Percentiles rank a stretch among this genome's conserved stretches.
phyloP scores from a whole-genome alignment of 2,888 invertebrate genomes.

The Priocnemis perturbator region DNA sequence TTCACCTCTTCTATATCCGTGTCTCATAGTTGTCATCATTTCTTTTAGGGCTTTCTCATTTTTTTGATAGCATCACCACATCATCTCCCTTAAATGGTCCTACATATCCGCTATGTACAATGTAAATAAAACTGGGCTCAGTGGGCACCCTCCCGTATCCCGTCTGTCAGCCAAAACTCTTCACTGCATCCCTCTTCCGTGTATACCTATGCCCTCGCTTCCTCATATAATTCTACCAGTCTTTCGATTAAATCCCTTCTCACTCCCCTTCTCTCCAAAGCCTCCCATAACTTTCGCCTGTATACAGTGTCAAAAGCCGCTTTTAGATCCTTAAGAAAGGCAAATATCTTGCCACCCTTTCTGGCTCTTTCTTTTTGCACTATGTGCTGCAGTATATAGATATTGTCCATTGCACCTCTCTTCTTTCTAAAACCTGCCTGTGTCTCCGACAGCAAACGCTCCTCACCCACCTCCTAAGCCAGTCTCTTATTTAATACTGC shows the following conservation, averaged over 20 bases:
- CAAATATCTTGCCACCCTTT: slow-evolving; percentile 17
- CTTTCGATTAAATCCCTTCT: slow-evolving; percentile 14
- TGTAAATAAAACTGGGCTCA: slow-evolving; percentile 42
- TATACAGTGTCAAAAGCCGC: slow-evolving; percentile 45
- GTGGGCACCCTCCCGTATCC: slow-evolving; percentile 39
- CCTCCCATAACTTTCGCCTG: slow-evolving; percentile 34
- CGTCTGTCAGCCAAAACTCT: slow-evolving; percentile 32
- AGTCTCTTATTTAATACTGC: slow-evolving; percentile 36
- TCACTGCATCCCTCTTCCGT: slow-evolving; percentile 11
- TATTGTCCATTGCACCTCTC: slow-evolving; percentile 37
- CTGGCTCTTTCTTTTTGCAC: not conserved
- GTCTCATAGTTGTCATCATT: not conserved
- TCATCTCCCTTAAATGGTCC: too few species aligned
- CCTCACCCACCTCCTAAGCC: slow-evolving; percentile 30
- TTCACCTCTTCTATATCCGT: not conserved
- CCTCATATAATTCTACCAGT: slow-evolving; percentile 29
- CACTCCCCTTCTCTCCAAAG: slow-evolving; percentile 27
- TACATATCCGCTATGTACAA: slow-evolving; percentile 34
- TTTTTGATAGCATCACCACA: too few species aligned
- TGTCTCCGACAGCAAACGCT: slow-evolving; percentile 27
- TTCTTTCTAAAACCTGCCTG: slow-evolving; percentile 42
- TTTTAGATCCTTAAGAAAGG: slow-evolving; percentile 41
- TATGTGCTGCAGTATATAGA: slow-evolving; percentile 30
- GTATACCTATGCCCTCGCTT: slow-evolving; percentile 31
- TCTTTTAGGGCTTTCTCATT: too few species aligned